Evolutionary conservation across 2,888 invertebrate species (phyloP).

Genomic region (Tetragnatha montana): DNA sequence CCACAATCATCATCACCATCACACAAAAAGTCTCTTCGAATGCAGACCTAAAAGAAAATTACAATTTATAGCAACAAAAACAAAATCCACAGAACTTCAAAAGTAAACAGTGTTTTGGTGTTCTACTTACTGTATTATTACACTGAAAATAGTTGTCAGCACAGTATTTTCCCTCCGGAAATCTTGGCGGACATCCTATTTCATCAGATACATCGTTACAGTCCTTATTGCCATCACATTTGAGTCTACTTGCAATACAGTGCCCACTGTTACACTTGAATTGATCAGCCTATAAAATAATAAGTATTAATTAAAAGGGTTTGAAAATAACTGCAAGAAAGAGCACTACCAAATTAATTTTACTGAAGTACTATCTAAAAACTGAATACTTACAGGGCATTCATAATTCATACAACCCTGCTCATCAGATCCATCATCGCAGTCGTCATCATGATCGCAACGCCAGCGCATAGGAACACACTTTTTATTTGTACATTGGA

Average conservation of each 20-base stretch:
- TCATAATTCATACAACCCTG: constrained; percentile 87
- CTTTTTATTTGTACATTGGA: constrained; percentile 89
- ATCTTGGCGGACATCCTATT: constrained; percentile 90
- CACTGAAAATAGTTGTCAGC: constrained; percentile 94
- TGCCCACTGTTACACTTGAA: constrained; percentile 95
- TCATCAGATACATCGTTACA: constrained; percentile 93
- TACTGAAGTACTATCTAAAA: background rate
- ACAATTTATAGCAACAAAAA: background rate
- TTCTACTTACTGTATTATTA: constrained; percentile 82
- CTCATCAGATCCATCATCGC: constrained; percentile 95
- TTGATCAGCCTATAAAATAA: constrained; percentile 82
- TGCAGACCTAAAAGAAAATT: constrained; percentile 81
- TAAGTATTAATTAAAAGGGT: background rate
- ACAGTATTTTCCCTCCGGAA: constrained; percentile 91
- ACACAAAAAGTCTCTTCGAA: constrained; percentile 90
- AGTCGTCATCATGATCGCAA: constrained; percentile 94
- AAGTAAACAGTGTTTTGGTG: background rate
- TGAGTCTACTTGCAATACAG: constrained; percentile 91
- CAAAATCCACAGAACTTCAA: background rate
- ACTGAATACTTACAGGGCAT: constrained; percentile 81
- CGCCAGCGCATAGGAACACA: constrained; percentile 95
- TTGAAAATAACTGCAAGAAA: no score
- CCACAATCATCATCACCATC: constrained; percentile 94
- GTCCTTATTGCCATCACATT: constrained; percentile 92
- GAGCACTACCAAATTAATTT: constrained; percentile 23